Base-by-base conservation (phyloP, 2,797 vertebrate genomes). In the Nyctibius grandis region DNA sequence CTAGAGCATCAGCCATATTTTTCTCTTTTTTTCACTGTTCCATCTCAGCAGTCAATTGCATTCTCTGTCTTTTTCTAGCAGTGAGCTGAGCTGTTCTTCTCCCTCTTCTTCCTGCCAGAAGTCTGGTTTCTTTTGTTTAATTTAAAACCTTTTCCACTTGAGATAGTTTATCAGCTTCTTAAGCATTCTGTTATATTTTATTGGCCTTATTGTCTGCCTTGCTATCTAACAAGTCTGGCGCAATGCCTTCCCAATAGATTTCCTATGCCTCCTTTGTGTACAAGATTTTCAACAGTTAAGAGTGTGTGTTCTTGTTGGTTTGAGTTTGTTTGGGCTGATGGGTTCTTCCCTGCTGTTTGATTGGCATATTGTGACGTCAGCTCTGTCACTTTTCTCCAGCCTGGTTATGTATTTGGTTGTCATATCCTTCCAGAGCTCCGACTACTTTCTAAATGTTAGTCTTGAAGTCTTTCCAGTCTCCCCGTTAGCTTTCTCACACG, bases 121-220 rank as follows among this genome's bases (percentile, higher is more conserved):
- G 25, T 65, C 89, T 91, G 22, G 26, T 68, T 96, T 91, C 61
- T 85, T 78, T 88, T 77, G 48, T 42, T 92, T 91, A 91, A 95
- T 95, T 95, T 96, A 96, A 91, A 93, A 74, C 33, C n/a, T 91
- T 90, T 80, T 83, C 23, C 44, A 61, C 72, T 88, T 77, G 88
- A 89, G 83, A 88, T 63, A 87, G 60, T 73, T 96, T 95, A 95
- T 96, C 78, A 45, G 44, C 72, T 95, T 91, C 76, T 90, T 91
- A 84, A 85, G 91, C 63, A 64, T 95, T 94, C 60, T 70, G 17
- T 36, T 92, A 65, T 57, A 10, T 91, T 97, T 96, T 96, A 96
- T 93, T 85, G 2, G 63, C 63, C 63, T 96, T 88, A 89, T 91
- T 95, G 47, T 90, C 64, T 96, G 29, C 89, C 59, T 95, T 25